A percentile compares a stretch with the other conserved stretches of the same genome.
Conservation (phyloP, 2,113 vertebrate species). For the Rhipidura dahli region DNA sequence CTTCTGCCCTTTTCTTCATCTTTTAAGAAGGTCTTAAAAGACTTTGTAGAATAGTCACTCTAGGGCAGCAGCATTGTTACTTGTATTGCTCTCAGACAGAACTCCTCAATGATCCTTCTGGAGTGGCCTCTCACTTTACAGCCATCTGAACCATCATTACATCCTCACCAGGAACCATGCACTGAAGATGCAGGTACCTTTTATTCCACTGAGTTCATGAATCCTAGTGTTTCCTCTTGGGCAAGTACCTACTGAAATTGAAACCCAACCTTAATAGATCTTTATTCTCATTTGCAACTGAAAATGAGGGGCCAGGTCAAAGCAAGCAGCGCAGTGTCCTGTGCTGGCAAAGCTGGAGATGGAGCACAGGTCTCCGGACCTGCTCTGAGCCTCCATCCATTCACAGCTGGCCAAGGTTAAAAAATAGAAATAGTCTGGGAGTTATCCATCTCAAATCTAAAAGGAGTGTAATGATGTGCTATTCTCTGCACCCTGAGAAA, state of each 20-base stretch:
- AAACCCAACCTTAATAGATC: background rate
- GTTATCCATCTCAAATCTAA: conserved; percentile 55
- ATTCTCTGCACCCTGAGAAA: conserved; percentile 38
- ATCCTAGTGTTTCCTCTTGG: background rate
- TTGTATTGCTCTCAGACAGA: background rate
- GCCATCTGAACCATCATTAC: background rate
- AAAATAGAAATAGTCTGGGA: background rate
- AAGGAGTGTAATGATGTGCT: conserved; percentile 59
- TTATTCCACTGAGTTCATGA: background rate
- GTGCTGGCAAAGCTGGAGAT: background rate
- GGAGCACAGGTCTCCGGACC: background rate
- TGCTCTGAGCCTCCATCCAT: background rate
- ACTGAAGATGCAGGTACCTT: background rate
- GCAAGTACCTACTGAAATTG: background rate
- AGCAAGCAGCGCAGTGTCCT: background rate
- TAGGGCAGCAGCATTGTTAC: background rate
- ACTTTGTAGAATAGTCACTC: background rate
- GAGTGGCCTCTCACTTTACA: background rate
- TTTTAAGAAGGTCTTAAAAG: background rate
- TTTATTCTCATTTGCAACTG: background rate
- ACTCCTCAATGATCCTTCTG: background rate
- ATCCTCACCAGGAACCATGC: background rate
- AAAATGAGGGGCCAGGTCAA: background rate
- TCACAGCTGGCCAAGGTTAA: conserved; percentile 25
- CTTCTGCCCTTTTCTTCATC: background rate